These are phyloP conservation scores for Steinernema hermaphroditum DNA, from an alignment of 2,888 invertebrate species.

Conservation along the genomic window DNA sequence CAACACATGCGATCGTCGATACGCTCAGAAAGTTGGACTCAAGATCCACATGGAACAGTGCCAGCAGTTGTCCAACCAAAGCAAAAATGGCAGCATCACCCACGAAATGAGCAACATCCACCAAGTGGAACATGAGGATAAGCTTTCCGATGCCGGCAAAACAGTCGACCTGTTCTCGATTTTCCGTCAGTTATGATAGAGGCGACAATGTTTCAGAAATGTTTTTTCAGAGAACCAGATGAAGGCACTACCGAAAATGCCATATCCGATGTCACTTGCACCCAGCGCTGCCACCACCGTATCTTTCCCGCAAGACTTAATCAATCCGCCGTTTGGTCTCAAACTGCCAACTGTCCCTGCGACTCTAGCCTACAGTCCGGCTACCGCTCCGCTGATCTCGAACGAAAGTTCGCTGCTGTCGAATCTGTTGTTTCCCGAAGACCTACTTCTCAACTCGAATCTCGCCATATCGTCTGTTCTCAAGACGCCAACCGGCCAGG, in stretches of 20 bases:
- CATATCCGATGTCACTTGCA: slow-evolving; percentile 17
- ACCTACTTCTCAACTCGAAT: slow-evolving; percentile 12
- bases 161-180: slow-evolving; percentile 11
- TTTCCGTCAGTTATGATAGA: slow-evolving; percentile 1
- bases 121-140: background rate
- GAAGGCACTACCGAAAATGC: slow-evolving; percentile 25
- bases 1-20: slow-evolving; percentile 60
- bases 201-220: background rate
- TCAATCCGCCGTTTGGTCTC: slow-evolving; percentile 14
- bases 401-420: background rate
- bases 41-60: slow-evolving; percentile 64
- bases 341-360: slow-evolving; percentile 30
- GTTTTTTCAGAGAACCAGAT: slow-evolving; percentile 7
- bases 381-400: slow-evolving; percentile 13
- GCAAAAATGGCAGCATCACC: background rate
- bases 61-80: slow-evolving; percentile 34
- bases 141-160: background rate
- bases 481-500: background rate
- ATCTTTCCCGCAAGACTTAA: background rate
- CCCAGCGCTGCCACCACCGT: slow-evolving; percentile 19
- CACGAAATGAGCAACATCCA: background rate
- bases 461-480: slow-evolving; percentile 10
- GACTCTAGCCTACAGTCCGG: slow-evolving; percentile 23
- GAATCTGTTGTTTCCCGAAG: background rate
- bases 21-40: slow-evolving; percentile 62